Base-by-base conservation (phyloP, 1,140 invertebrate species). In the Homarus americanus region DNA sequence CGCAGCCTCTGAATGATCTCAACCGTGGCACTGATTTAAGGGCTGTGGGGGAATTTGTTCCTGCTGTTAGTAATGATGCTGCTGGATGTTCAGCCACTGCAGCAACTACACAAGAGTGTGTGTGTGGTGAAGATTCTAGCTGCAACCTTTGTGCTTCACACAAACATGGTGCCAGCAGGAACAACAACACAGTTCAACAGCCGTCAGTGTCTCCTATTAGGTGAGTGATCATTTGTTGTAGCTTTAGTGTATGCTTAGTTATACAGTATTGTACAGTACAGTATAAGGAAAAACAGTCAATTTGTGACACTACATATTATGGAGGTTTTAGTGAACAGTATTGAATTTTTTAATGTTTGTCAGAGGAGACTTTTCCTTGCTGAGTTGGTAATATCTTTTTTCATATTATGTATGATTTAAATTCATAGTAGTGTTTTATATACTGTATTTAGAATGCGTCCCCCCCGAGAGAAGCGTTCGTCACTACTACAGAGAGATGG, bases 1-100 rank as follows among this genome's bases (percentile, higher is more conserved):
- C 40, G 36, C 66, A 83, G 32, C 88, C 88, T 41, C 44, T 90
- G 4, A 90, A 78, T 83, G 82, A 84, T 38, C 53, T 83, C 17
- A 83, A 78, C 58, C 82, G 36, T 15, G 63, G 28, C 44, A 63
- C 72, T 20, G 76, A 69, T 24, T 38, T 12, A 1, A 63, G 53
- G 49, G 15, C n/a, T 49, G 38, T 73, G 28, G 41, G 69, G 28
- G 69, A 75, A n/a, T 5, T 15, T 1, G 20, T 41, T 15, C 40
- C 76, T n/a, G 28, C 2, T 79, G 44, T 40, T 32, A 79, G 36
- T 44, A 20, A 58, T 58, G n/a, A n/a, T n/a, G 72, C n/a, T 17
- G 38, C n/a, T 41, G 40, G 20, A n/a, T 44, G 76, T 49, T 32
- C 40, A 79, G 76, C 7, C 49, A 2, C 20, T n/a, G 38, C 24